Evolutionary conservation across 1,140 invertebrate genomes (phyloP).

Genomic region (Andricus grossulariae): DNA sequence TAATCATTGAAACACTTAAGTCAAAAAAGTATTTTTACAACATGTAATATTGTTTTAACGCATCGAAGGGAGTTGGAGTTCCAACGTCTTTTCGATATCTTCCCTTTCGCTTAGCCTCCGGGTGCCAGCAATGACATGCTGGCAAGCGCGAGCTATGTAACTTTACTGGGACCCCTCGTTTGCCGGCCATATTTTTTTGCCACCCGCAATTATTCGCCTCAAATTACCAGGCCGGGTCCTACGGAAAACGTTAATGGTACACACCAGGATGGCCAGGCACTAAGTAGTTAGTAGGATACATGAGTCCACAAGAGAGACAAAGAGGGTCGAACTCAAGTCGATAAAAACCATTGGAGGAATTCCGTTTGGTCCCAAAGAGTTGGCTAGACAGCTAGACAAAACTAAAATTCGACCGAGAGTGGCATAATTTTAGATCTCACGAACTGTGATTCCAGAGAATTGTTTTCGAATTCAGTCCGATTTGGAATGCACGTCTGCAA

Average conservation of each 20-base stretch:
- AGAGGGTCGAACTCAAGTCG: slow-evolving; percentile 20
- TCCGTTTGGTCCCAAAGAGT: neutral
- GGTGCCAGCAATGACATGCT: slow-evolving; percentile 67
- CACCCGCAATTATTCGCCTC: slow-evolving; percentile 68
- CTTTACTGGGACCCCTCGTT: slow-evolving; percentile 59
- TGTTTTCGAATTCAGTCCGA: slow-evolving; percentile 26
- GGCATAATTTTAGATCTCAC: slow-evolving; percentile 3
- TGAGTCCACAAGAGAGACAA: slow-evolving; percentile 43
- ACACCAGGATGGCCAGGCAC: slow-evolving; percentile 38
- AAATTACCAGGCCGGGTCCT: slow-evolving; percentile 64
- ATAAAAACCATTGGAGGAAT: slow-evolving; percentile 41
- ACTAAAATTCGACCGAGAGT: slow-evolving; percentile 17
- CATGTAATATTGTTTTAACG: neutral
- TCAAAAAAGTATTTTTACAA: neutral
- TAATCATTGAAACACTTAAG: neutral
- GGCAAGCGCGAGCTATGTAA: slow-evolving; percentile 63
- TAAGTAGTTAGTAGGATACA: slow-evolving; percentile 38
- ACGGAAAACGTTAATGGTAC: slow-evolving; percentile 63
- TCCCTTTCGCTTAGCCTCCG: slow-evolving; percentile 52
- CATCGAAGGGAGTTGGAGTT: neutral
- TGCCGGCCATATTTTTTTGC: slow-evolving; percentile 66
- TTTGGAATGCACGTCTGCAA: neutral
- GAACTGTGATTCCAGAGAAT: slow-evolving; percentile 42
- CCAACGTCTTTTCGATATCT: neutral
- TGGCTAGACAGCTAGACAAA: slow-evolving; percentile 32